Evolutionary conservation across 2,888 invertebrate species (phyloP).

Genomic region (Apodemia zela): DNA sequence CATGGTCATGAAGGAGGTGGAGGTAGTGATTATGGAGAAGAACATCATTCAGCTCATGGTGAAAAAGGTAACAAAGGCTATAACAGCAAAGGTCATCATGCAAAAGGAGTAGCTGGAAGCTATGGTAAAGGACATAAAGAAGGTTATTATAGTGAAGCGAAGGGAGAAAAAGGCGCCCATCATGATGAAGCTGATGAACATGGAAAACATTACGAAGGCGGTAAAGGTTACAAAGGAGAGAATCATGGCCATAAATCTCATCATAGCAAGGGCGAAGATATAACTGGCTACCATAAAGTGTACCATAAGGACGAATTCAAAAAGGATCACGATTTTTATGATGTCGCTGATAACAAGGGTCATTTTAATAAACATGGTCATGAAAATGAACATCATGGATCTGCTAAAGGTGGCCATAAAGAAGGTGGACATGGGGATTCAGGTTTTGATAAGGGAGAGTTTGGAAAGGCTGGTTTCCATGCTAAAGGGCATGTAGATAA

Average conservation of each 20-base stretch:
- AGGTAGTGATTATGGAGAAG: slow-evolving; percentile 69
- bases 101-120: slow-evolving; percentile 78
- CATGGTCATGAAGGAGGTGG: slow-evolving; percentile 58
- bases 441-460: slow-evolving; percentile 71
- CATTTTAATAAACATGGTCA: slow-evolving; percentile 83
- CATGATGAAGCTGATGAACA: slow-evolving; percentile 77
- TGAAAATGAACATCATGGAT: slow-evolving; percentile 74
- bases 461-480: slow-evolving; percentile 78
- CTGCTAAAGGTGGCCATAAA: slow-evolving; percentile 77
- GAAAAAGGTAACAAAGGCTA: slow-evolving; percentile 80
- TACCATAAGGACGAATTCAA: slow-evolving; percentile 89
- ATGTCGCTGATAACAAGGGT: slow-evolving; percentile 84
- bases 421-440: slow-evolving; percentile 79
- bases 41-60: slow-evolving; percentile 73
- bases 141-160: slow-evolving; percentile 73
- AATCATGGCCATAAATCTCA: slow-evolving; percentile 80
- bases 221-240: slow-evolving; percentile 76
- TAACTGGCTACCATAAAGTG: slow-evolving; percentile 86
- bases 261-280: slow-evolving; percentile 85
- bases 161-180: slow-evolving; percentile 77
- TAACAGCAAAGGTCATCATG: slow-evolving; percentile 71
- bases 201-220: slow-evolving; percentile 75
- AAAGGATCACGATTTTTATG: slow-evolving; percentile 88
- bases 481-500: slow-evolving; percentile 80
- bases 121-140: slow-evolving; percentile 76